Evolutionary conservation across 2,888 invertebrate species (phyloP).

Genomic region (Strigamia maritima): DNA sequence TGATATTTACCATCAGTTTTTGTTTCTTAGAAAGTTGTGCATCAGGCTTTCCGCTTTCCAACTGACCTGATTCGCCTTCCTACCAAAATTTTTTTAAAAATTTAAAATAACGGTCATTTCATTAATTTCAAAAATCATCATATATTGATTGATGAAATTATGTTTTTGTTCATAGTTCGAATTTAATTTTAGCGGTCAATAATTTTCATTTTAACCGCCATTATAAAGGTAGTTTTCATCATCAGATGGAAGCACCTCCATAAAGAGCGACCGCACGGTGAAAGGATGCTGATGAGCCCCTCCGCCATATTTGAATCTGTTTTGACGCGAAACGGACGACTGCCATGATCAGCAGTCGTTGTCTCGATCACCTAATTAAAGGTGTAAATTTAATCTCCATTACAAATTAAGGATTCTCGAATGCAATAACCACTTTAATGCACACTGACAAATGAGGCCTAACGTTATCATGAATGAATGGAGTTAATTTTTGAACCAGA

Average conservation of each 20-base stretch:
- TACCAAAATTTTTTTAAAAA: not conserved
- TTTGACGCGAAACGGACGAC: constrained; percentile 8
- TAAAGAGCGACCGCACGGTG: not conserved
- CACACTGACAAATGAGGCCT: not conserved
- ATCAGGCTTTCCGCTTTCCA: not conserved
- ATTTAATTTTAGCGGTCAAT: not conserved
- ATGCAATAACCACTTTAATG: not conserved
- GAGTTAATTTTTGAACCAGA: not conserved
- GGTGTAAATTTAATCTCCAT: not conserved
- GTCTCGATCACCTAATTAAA: not conserved
- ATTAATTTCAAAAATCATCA: not conserved
- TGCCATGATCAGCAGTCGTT: constrained; percentile 14
- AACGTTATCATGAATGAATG: not conserved
- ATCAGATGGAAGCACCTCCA: constrained; percentile 16
- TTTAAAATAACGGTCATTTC: not conserved
- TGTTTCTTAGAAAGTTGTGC: not conserved
- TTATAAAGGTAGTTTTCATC: not conserved
- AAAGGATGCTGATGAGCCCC: not conserved
- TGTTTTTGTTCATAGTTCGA: not conserved
- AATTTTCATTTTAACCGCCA: constrained; percentile 10
- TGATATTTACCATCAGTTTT: not conserved
- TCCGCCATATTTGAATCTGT: constrained; percentile 20
- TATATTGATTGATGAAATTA: not conserved
- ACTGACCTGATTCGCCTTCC: not conserved
- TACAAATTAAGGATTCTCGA: not conserved